Conservation (phyloP, 2,113 vertebrate species). For the Lycocorax pyrrhopterus region DNA sequence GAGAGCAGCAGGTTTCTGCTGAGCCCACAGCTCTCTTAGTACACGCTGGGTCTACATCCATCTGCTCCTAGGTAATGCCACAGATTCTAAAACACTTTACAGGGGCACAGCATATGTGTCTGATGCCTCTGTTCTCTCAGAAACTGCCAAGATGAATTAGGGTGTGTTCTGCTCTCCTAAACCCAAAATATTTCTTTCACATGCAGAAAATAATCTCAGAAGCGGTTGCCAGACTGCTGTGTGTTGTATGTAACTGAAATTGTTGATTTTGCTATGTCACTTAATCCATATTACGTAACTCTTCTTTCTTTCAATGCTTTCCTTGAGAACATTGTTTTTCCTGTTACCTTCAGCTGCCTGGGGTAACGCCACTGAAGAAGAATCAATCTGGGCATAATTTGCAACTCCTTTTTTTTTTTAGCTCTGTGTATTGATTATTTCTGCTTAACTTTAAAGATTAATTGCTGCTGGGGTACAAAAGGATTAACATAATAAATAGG, state of each 20-base stretch:
- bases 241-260: not conserved
- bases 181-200: not conserved
- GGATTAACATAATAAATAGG: not conserved
- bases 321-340: not conserved
- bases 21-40: not conserved
- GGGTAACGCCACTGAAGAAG: not conserved
- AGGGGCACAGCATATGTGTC: not conserved
- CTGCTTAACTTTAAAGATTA: not conserved
- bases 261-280: not conserved
- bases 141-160: not conserved
- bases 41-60: not conserved
- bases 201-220: not conserved
- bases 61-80: not conserved
- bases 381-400: not conserved
- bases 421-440: not conserved
- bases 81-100: not conserved
- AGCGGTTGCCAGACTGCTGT: not conserved
- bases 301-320: not conserved
- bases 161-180: not conserved
- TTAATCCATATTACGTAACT: not conserved
- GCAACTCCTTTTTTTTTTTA: not conserved
- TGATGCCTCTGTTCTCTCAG: not conserved
- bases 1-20: not conserved
- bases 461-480: not conserved
- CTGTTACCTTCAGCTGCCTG: not conserved